Base-by-base conservation (phyloP, 2,113 vertebrate genomes). In the Podilymbus podiceps region DNA sequence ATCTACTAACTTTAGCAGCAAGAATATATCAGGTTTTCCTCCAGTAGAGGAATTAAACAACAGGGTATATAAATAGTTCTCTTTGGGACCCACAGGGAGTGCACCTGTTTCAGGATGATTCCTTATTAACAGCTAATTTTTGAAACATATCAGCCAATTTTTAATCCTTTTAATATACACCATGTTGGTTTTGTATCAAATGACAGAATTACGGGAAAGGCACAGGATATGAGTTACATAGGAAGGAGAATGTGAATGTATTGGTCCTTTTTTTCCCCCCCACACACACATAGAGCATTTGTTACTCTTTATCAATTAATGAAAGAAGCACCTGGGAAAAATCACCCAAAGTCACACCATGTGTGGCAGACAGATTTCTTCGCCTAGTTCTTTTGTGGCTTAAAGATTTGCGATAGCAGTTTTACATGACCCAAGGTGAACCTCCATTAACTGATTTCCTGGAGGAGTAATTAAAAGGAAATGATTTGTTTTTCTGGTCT, bases 381-480 rank as follows among this genome's bases (percentile, higher is more conserved):
- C 66, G 79, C 53, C 67, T 64, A 73, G 35, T 79, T 90, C 62
- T 33, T 96, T 91, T 96, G 59, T 92, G 81, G 52, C 72, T 90
- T 93, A 90, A 96, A 98, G 90, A 93, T 97, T 96, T 96, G 94
- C 92, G 97, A 97, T 96, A 96, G 71, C 73, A 95, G 78, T 97
- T 95, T 96, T 95, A 97, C 88, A 93, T 60, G 93, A 95, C 96
- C 95, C 88, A 93, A 27, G 59, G 81, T 95, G 91, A 97, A 95
- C 87, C 50, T 89, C 75, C 90, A 94, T 96, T 96, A 95, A 93
- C 88, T 93, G 90, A 96, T 97, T 97, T 97, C 96, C 96, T 97
- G 90, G n/a, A 95, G 95, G 96, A 97, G 76, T 97, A 96, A 97
- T 97, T 97, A 97, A 97, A 97, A 96, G 85, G 95, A 97, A 97